Evolutionary conservation across 2,113 vertebrate genomes (phyloP).

Genomic region (Pangasianodon gigas): DNA sequence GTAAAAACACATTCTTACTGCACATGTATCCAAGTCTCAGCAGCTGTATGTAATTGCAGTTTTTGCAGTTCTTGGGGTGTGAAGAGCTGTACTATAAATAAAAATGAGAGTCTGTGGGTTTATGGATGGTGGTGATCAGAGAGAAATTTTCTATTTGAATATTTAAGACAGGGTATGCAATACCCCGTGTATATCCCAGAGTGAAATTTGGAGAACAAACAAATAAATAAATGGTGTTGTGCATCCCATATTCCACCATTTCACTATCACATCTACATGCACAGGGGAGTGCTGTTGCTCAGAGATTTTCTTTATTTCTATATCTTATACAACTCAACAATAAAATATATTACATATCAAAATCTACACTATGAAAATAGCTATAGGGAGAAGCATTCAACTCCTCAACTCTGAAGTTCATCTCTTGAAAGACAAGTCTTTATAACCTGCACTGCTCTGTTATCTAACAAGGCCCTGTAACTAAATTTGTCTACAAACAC

Average conservation of each 20-base stretch:
- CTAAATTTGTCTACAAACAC: background rate
- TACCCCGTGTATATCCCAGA: background rate
- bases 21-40: slow-evolving; percentile 8
- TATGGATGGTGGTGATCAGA: background rate
- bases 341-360: background rate
- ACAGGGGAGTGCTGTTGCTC: background rate
- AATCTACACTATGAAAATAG: background rate
- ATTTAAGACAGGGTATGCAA: background rate
- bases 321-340: background rate
- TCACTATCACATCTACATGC: background rate
- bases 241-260: background rate
- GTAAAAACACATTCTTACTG: background rate
- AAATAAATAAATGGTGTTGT: background rate
- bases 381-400: background rate
- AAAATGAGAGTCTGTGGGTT: background rate
- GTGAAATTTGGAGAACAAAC: background rate
- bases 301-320: background rate
- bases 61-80: background rate
- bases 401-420: background rate
- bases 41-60: background rate
- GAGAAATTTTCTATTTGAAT: background rate
- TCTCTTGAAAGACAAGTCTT: background rate
- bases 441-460: slow-evolving; percentile 8
- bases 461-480: slow-evolving; percentile 8
- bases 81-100: slow-evolving; percentile 2